Evolutionary conservation across 2,113 vertebrate genomes (phyloP), one percentile per base, ranked within the genome.

Genomic region (Herpailurus yagouaroundi): DNA sequence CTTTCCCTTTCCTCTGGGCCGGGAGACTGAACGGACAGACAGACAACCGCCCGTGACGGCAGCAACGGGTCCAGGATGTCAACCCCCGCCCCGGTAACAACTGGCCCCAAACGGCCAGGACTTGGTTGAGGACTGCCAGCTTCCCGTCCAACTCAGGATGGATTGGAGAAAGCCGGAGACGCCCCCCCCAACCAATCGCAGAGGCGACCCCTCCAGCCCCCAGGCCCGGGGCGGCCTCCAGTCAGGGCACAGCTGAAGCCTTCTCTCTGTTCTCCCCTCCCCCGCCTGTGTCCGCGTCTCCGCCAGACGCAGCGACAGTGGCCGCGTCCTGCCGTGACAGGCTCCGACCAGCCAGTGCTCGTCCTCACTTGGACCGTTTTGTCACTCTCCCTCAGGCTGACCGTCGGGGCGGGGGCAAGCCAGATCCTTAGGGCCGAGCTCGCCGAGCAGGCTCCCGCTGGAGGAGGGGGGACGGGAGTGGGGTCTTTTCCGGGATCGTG

Each of bases 231-330:
- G 7, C 55, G 12, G 50, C 69, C 45, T 19, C 45, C 5, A 2
- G 6, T 4, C 25, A 1, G 38, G 25, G 36, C 5, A 1, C 5
- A 10, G 50, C 50, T 4, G 27, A 14, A 2, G 11, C 29, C 64
- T 2, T 16, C 4, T 45, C 38, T 29, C 0, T 0, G 3, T 4
- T 13, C 38, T 16, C 10, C 1, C 0, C 0, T 2, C 31, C 10
- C 23, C 21, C 0, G 6, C 41, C 74, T 2, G 33, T 41, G 25
- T 31, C 0, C 0, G 19, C 4, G 25, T 1, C 69, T 33, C 13
- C 7, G 48, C 89, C 80, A 7, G 31, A 18, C 0, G 1, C 41
- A 7, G 7, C 0, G 4, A 18, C 25, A 4, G 63, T 0, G 31
- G 38, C 81, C 8, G 0, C 18, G 3, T 60, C 45, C 41, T 1